Percentiles rank a stretch among this genome's conserved stretches.
phyloP scores from a whole-genome alignment of 1,140 invertebrate genomes.

The Drosophila micromelanica region DNA sequence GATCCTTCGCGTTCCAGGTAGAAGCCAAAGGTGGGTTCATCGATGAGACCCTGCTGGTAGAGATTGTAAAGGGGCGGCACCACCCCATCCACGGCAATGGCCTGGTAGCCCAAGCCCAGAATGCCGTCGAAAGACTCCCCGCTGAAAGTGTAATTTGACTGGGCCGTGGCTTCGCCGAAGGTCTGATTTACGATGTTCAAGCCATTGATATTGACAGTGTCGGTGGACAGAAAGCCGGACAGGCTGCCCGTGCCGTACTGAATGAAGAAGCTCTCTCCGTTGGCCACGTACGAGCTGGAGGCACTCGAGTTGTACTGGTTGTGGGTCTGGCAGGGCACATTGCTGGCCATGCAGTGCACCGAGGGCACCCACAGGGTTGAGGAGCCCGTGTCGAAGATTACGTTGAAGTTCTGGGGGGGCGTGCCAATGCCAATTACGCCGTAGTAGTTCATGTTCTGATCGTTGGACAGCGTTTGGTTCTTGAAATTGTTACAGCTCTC shows the following conservation, averaged over 20 bases:
- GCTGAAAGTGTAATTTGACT: conserved; percentile 95
- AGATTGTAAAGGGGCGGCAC: conserved; percentile 97
- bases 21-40: conserved; percentile 95
- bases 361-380: conserved; percentile 75
- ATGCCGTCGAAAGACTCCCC: conserved; percentile 99
- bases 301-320: conserved; percentile 70
- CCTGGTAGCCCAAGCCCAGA: conserved; percentile 94
- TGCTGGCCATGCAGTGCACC: conserved; percentile 44
- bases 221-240: conserved; percentile 58
- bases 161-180: conserved; percentile 97
- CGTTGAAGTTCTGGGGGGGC: conserved; percentile 90
- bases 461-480: conserved; percentile 55
- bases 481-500: conserved; percentile 5
- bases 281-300: conserved; percentile 64
- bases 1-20: conserved; percentile 89
- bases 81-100: conserved; percentile 95
- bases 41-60: conserved; percentile 92
- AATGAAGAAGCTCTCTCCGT: conserved; percentile 60
- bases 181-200: conserved; percentile 91
- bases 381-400: conserved; percentile 74
- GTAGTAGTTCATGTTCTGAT: conserved; percentile 76
- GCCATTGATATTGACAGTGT: conserved; percentile 86
- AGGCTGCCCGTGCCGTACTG: conserved; percentile 72
- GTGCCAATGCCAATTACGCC: conserved; percentile 96
- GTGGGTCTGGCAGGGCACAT: conserved; percentile 68